phyloP scores from a whole-genome alignment of 2,113 vertebrate species.

The Bucco capensis region DNA sequence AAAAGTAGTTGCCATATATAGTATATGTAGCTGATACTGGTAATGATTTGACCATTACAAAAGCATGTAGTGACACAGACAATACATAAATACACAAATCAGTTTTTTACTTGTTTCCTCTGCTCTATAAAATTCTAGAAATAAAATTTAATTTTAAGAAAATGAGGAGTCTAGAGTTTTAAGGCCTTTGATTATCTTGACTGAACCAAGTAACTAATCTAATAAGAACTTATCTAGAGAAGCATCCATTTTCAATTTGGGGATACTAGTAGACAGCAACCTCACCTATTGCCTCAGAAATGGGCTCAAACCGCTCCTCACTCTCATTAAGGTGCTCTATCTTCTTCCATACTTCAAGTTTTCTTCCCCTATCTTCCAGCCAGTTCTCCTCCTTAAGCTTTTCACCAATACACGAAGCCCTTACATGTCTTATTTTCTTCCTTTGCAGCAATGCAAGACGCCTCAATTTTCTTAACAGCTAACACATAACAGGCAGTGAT shows the following conservation, averaged over 20 bases:
- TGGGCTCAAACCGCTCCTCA: neutral
- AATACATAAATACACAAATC: neutral
- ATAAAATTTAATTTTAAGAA: neutral
- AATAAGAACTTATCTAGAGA: neutral
- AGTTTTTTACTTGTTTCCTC: neutral
- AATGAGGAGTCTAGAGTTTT: neutral
- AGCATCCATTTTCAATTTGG: neutral
- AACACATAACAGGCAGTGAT: neutral
- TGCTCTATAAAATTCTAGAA: neutral
- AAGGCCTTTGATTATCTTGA: neutral
- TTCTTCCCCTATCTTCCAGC: neutral
- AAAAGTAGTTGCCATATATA: neutral
- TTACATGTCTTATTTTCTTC: neutral
- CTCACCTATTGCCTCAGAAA: neutral
- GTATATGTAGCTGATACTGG: neutral
- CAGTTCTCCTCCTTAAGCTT: neutral
- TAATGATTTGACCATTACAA: neutral
- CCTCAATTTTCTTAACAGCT: neutral
- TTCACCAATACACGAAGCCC: neutral
- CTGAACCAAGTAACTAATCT: neutral
- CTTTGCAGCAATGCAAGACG: neutral
- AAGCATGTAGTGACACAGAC: neutral
- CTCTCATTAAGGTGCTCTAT: neutral
- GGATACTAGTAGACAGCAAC: neutral
- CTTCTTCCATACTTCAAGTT: neutral